Conservation (phyloP, 2,888 invertebrate species). For the Byasa hedistus region DNA sequence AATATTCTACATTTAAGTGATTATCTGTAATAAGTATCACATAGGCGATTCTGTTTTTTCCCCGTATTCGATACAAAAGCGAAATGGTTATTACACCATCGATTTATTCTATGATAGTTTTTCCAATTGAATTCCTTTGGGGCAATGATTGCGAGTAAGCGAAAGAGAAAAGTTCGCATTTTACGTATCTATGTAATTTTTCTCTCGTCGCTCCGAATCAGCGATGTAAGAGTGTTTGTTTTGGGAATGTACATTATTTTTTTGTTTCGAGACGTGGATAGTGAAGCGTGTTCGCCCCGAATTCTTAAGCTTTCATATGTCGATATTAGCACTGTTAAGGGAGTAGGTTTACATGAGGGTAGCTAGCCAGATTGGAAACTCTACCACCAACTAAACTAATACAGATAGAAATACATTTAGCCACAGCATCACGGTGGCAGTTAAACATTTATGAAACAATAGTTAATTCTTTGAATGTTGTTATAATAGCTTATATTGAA, state of each 20-base stretch:
- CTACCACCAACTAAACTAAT: no score
- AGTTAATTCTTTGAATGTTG: no score
- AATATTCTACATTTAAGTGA: background rate
- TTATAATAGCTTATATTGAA: no score
- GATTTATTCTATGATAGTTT: conserved; percentile 27
- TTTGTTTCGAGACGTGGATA: background rate
- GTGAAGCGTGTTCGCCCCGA: no score
- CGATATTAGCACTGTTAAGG: no score
- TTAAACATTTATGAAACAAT: no score
- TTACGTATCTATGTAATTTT: conserved; percentile 50
- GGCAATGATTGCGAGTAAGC: conserved; percentile 48
- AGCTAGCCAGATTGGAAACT: no score
- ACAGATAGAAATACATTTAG: no score
- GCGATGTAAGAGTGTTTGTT: conserved; percentile 7
- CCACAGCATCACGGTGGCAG: no score
- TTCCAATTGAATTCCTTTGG: conserved; percentile 30
- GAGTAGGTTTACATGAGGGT: no score
- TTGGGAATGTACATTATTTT: background rate
- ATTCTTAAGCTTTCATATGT: no score
- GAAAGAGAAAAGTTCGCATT: conserved; percentile 61
- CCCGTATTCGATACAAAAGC: conserved; percentile 17
- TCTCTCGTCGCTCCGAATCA: conserved; percentile 30
- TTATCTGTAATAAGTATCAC: background rate
- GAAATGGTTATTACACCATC: conserved; percentile 20
- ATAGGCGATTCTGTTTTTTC: conserved; percentile 11